Base-by-base conservation (phyloP, 2,797 vertebrate species). In the Acrossocheilus wenchowensis region DNA sequence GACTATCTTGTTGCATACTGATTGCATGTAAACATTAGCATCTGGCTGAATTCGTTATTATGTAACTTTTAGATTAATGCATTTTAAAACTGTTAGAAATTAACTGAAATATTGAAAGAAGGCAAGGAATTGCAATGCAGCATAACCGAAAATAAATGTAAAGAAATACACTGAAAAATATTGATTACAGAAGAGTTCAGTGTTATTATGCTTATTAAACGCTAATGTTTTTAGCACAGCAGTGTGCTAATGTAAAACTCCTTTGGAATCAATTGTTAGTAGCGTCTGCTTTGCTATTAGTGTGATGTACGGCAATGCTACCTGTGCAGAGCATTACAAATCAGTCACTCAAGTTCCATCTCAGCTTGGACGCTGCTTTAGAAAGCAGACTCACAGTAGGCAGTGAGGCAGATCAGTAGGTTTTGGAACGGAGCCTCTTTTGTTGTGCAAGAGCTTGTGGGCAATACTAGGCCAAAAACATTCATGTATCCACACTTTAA, bases 381-480 rank as follows among this genome's bases (percentile, higher is more conserved):
- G 54, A 62, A 79, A 79, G 48, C 36, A 79, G 36, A 19, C 6
- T 79, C 54, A 26, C 36, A 60, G 52, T 62, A 43, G 54, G 78
- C 78, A 79, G 39, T 30, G 57, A 45, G 8, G 57, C 57, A 79
- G 78, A 57, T 45, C 78, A 64, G 39, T 79, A 62, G 78, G 78
- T 79, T 64, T 79, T 79, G 78, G 78, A 79, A 64, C 78, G 3
- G 54, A 64, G 78, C 78, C 78, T 64, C 78, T 64, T 79, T 79
- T 64, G 78, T 79, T 79, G 78, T 79, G 78, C 54, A 79, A 79
- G 78, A 79, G 60, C 54, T 43, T 62, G 54, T 79, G 57, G 78
- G 78, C 57, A 79, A 79, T 45, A 45, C 57, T 45, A 79, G 77
- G 21, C 54, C n/a, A 62, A 79, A 79, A 79, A 79, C 23, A 64